Evolutionary conservation across 2,113 vertebrate genomes (phyloP).

Genomic region (Eidolon helvum): DNA sequence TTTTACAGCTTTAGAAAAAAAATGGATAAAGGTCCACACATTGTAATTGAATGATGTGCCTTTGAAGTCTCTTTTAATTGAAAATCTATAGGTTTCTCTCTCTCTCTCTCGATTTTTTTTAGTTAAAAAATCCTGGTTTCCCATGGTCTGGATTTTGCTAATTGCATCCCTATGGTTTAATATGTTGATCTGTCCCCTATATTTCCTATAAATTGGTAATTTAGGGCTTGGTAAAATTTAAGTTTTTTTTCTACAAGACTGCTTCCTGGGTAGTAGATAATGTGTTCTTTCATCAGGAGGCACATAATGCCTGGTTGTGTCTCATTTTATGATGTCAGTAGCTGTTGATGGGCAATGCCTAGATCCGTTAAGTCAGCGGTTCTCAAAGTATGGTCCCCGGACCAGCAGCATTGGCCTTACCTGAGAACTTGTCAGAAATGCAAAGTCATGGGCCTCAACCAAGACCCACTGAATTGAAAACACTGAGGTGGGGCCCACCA

Average conservation of each 20-base stretch:
- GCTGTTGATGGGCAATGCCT: not conserved
- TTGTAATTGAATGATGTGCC: not conserved
- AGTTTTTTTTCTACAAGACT: not conserved
- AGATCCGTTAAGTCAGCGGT: not conserved
- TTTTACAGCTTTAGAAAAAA: not conserved
- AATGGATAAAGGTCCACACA: not conserved
- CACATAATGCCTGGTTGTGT: not conserved
- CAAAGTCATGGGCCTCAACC: not conserved
- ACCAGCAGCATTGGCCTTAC: not conserved
- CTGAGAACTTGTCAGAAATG: not conserved
- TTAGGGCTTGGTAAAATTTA: not conserved
- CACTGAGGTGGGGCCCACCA: not conserved
- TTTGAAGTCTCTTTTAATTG: not conserved
- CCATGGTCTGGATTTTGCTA: not conserved
- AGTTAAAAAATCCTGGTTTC: not conserved
- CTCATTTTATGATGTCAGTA: not conserved
- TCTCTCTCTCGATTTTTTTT: not conserved
- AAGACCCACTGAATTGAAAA: not conserved
- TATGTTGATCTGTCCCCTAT: not conserved
- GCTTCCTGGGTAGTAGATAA: not conserved
- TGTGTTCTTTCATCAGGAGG: not conserved
- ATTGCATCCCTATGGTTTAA: not conserved
- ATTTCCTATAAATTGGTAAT: not conserved
- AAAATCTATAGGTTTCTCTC: not conserved
- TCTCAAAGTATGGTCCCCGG: not conserved